Percentiles rank a stretch among this genome's conserved stretches.
phyloP scores from a whole-genome alignment of 1,140 invertebrate species.

The Brachionus calyciflorus region DNA sequence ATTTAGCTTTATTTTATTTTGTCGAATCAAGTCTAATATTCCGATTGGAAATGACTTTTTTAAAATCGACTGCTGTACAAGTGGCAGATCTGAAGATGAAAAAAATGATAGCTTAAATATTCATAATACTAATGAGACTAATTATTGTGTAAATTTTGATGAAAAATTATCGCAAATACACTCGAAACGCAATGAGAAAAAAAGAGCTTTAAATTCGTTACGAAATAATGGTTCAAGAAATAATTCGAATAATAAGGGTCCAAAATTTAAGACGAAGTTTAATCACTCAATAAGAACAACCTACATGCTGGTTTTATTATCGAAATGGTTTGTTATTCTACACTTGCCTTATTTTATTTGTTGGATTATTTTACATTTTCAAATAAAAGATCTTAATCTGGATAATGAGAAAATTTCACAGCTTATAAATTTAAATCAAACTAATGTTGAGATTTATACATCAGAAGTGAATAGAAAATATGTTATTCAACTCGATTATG shows the following conservation, averaged over 20 bases:
- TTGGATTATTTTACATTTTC: constrained; percentile 7
- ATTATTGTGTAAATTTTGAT: too few relatives aligned
- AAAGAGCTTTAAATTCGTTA: too few relatives aligned
- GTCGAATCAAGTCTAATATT: constrained; percentile 1
- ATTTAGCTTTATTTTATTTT: constrained; percentile 19
- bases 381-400: neutral
- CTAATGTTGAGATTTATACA: neutral
- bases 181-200: too few relatives aligned
- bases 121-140: too few relatives aligned
- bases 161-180: too few relatives aligned
- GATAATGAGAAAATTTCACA: neutral
- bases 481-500: neutral
- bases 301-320: constrained; percentile 5
- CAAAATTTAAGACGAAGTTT: neutral
- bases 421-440: neutral
- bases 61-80: neutral
- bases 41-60: neutral
- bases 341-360: constrained; percentile 31
- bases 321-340: constrained; percentile 28
- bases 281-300: constrained; percentile 6
- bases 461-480: neutral
- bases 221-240: too few relatives aligned
- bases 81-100: neutral
- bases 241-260: neutral
- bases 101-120: too few relatives aligned